phyloP scores from a whole-genome alignment of 2,888 invertebrate species.

The Sinhomidia bicolor region DNA sequence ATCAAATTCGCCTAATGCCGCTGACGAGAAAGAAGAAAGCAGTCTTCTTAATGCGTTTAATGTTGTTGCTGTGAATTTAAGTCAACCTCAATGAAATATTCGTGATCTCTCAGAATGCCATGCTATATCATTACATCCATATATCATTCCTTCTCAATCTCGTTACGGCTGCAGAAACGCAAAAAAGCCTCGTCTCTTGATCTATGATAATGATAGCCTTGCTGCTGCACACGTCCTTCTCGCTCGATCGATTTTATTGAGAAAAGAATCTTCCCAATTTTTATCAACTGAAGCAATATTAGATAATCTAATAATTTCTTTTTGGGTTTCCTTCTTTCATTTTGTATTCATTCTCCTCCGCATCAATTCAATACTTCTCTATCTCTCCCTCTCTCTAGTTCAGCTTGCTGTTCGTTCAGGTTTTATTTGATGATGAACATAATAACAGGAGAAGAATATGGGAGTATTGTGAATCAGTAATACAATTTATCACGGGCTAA shows the following conservation, averaged over 20 bases:
- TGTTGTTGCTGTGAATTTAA: not conserved
- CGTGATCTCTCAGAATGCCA: conserved; percentile 39
- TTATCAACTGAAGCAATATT: conserved; percentile 53
- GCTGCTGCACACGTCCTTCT: conserved; percentile 7
- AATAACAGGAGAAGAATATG: not conserved
- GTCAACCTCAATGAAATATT: conserved; percentile 40
- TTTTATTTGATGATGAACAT: not conserved
- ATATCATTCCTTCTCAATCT: conserved; percentile 28
- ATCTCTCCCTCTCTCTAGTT: too few species aligned
- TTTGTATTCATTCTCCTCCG: not conserved
- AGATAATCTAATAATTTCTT: conserved; percentile 60
- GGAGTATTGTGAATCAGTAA: not conserved
- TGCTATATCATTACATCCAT: conserved; percentile 15
- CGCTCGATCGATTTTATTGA: not conserved
- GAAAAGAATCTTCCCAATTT: conserved; percentile 43
- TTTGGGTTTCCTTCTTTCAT: conserved; percentile 4
- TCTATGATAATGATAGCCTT: conserved; percentile 55
- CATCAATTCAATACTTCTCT: too few species aligned
- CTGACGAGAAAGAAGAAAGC: not conserved
- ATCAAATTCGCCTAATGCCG: conserved; percentile 11
- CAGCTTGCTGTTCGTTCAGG: too few species aligned
- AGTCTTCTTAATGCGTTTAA: conserved; percentile 15
- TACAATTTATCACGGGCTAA: conserved; percentile 29
- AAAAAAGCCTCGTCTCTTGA: too few species aligned
- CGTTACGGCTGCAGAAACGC: conserved; percentile 25